Conservation (phyloP, 2,888 invertebrate species). For the Drosophila mercatorum region DNA sequence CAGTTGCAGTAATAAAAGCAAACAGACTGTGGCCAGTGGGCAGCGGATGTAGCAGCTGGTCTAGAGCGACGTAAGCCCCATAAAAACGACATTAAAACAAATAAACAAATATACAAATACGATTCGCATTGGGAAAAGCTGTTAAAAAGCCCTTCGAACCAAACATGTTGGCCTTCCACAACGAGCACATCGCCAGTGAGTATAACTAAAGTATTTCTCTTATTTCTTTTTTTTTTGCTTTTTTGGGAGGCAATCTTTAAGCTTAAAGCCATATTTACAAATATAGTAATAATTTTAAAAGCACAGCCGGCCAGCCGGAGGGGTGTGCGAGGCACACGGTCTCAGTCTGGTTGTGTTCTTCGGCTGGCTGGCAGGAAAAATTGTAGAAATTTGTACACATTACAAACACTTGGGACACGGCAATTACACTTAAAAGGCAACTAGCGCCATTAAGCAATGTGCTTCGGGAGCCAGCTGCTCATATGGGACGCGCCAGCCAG, state of each 20-base stretch:
- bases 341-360: conserved; percentile 14
- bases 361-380: conserved; percentile 49
- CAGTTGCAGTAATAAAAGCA: conserved; percentile 31
- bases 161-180: conserved; percentile 85
- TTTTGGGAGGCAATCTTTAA: conserved; percentile 24
- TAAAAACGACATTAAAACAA: conserved; percentile 66
- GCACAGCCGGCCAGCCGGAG: conserved; percentile 53
- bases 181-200: conserved; percentile 85
- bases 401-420: conserved; percentile 75
- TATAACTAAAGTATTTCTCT: conserved; percentile 43
- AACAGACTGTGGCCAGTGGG: conserved; percentile 24
- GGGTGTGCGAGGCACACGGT: not conserved
- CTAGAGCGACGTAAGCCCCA: conserved; percentile 59
- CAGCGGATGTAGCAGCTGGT: conserved; percentile 48
- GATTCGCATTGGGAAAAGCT: conserved; percentile 57
- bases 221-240: conserved; percentile 2
- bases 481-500: conserved; percentile 53
- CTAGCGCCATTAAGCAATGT: conserved; percentile 71
- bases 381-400: conserved; percentile 68
- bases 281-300: conserved; percentile 79
- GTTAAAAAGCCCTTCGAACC: conserved; percentile 49
- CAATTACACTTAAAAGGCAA: conserved; percentile 81
- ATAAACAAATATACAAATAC: conserved; percentile 47
- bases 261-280: conserved; percentile 55
- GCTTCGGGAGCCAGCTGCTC: conserved; percentile 59